Evolutionary conservation across 2,113 vertebrate genomes (phyloP), one percentile per base, ranked within the genome.

Genomic region (Nematolebias whitei): DNA sequence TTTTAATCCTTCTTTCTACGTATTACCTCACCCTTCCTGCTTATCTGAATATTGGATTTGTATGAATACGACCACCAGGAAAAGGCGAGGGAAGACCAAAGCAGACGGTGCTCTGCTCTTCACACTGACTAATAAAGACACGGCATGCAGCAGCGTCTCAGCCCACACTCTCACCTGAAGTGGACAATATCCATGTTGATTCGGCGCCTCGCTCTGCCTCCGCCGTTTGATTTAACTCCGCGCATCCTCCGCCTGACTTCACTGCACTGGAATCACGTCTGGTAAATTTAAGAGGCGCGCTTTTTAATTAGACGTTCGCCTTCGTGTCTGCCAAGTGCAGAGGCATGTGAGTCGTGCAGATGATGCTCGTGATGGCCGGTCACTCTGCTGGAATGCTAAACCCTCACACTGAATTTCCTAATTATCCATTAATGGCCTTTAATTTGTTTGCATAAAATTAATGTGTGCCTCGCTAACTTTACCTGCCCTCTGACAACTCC

Each of bases 31-130:
- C 76, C 68, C 77, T 61, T 13, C 43, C 45, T 29, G 70, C 49
- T 54, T 65, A 76, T 78, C 79, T 45, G 71, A 74, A n/a, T n/a
- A n/a, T n/a, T n/a, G n/a, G n/a, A n/a, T n/a, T n/a, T n/a, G n/a
- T n/a, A n/a, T n/a, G n/a, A n/a, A 76, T 73, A 53, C 58, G 66
- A 50, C 65, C 73, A 76, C 50, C 16, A 64, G 58, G 68, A 82
- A 66, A 65, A 88, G 72, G 68, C 76, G 78, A 71, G 40, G 8
- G 64, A 48, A 65, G 85, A 71, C 81, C 60, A 78, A 75, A 78
- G 47, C 74, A 63, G 40, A 39, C 32, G 22, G 63, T 1, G 18
- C 64, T 70, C 63, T 78, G 18, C 64, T 70, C 63, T 78, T 74
- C 63, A 61, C 52, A 71, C 39, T 55, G 43, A 69, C 45, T 85